Base-by-base conservation (phyloP, 2,113 vertebrate species). In the Periophthalmodon schlosseri region DNA sequence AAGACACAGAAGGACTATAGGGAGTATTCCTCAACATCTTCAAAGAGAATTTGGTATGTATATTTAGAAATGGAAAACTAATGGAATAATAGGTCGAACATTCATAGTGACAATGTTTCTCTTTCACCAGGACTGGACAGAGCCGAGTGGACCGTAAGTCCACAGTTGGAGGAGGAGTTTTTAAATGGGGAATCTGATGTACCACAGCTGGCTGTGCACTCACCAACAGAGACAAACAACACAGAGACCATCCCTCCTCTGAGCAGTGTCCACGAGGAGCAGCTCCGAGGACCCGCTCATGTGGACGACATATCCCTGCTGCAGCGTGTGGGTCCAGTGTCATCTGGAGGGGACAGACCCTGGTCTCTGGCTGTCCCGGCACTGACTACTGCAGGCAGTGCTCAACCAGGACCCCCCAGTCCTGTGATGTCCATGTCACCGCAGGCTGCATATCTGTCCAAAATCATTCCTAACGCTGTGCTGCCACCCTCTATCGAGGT, bases 391-490 rank as follows among this genome's bases (percentile, higher is more conserved):
- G 74, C 95, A 1, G 92, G 91, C 44, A 92, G 78, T 13, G 77
- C 84, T 0, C 89, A 93, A 0, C 95, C 93, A 57, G 79, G 82
- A 52, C 88, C 87, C 0, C 86, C 94, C 68, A 92, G 94, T 79
- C 95, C 95, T 0, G 98, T 97, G 68, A 97, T 99, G 83, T 95
- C 95, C 72, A 98, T 98, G 91, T 98, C 96, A 0, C 97, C 98
- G 0, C 96, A 99, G 90, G 98, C 95, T 73, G 94, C 96, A 34
- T 99, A 99, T 89, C 81, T 98, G 94, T 98, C 97, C 14, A 99
- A 98, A 91, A 96, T 99, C 81, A 99, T 99, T 75, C 97, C 96
- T 14, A 97, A 99, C 0, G 98, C 98, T 0, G 93, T 99, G 74
- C 86, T 99, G 89, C 97, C 96, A 0, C 95, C 96, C 1, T 96